phyloP scores from a whole-genome alignment of 2,797 vertebrate genomes.

The Pseudochirops cupreus region DNA sequence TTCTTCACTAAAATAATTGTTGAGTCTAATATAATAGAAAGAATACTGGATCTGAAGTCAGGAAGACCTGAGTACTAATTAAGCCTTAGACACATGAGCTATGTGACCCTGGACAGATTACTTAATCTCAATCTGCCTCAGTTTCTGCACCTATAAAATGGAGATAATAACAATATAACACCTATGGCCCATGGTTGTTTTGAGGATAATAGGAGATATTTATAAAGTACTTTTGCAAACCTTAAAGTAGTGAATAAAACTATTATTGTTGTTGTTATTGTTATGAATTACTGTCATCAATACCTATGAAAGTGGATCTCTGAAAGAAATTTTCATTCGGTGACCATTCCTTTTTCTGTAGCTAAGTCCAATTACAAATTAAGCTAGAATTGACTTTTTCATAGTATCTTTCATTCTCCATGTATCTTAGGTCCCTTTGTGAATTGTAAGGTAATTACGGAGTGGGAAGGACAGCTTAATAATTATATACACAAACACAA shows the following conservation, averaged over 20 bases:
- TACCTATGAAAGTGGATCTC: conserved; percentile 43
- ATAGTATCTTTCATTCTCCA: conserved; percentile 53
- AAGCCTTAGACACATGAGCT: neutral
- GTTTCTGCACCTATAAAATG: neutral
- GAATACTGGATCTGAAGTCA: neutral
- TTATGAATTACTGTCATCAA: neutral
- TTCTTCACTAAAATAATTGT: neutral
- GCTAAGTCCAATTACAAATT: conserved; percentile 69
- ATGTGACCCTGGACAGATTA: neutral
- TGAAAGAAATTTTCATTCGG: conserved; percentile 41
- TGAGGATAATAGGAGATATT: neutral
- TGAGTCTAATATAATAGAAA: neutral
- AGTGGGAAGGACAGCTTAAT: conserved; percentile 45
- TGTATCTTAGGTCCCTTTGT: conserved; percentile 49
- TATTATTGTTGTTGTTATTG: neutral
- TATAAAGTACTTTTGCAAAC: neutral
- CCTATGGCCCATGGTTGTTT: neutral
- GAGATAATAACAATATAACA: neutral
- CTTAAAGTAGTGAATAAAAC: neutral
- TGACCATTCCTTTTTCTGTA: conserved; percentile 57
- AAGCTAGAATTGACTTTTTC: conserved; percentile 67
- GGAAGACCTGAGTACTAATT: neutral
- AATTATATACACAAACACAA: conserved; percentile 56
- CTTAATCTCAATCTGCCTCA: neutral
- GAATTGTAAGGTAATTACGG: conserved; percentile 67